A percentile compares a stretch with the other conserved stretches of the same genome.
These are phyloP conservation scores for Eupristina koningsbergeri DNA, from an alignment of 1,140 invertebrate species.

Conservation along the genomic window DNA sequence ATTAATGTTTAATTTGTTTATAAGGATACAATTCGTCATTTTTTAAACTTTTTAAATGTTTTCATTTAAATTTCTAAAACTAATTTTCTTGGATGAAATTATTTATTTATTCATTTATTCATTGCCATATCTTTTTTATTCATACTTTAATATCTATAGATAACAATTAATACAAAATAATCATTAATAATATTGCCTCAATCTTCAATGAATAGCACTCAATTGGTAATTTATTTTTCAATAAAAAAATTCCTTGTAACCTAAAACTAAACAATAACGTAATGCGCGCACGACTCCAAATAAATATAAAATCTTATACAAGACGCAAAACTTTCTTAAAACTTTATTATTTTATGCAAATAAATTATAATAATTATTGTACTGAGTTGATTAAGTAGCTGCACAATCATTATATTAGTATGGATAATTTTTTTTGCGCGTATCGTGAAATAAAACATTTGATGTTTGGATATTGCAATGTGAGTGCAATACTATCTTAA, in stretches of 20 bases:
- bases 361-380: background rate
- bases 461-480: background rate
- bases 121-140: background rate
- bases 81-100: background rate
- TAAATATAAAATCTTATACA: background rate
- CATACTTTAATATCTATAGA: background rate
- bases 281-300: background rate
- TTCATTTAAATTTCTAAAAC: background rate
- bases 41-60: too few species aligned
- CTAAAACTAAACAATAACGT: background rate
- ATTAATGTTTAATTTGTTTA: too few species aligned
- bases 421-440: conserved; percentile 4
- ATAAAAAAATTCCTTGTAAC: background rate
- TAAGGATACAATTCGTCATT: too few species aligned
- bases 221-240: background rate
- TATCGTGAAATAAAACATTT: background rate
- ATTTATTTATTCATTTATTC: background rate
- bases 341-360: conserved; percentile 1
- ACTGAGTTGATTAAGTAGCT: background rate
- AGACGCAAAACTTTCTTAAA: background rate
- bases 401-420: background rate
- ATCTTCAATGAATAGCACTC: background rate
- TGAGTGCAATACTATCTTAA: conserved; percentile 1
- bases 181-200: background rate
- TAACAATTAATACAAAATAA: background rate